A percentile compares a stretch with the other conserved stretches of the same genome.
phyloP scores from a whole-genome alignment of 2,888 invertebrate genomes.

The Trimorus sp. region DNA sequence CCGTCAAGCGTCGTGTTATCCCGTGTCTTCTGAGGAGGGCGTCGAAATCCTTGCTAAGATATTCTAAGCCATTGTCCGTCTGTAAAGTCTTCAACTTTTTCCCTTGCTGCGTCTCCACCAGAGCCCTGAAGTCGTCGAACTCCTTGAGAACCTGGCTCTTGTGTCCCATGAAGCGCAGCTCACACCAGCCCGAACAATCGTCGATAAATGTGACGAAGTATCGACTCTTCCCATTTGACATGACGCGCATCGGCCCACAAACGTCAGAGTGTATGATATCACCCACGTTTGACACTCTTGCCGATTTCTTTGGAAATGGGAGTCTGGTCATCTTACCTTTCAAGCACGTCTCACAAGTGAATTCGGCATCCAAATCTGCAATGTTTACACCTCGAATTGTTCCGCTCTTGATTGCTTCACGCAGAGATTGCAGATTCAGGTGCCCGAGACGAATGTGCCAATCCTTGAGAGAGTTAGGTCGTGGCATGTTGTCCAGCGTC shows the following conservation, averaged over 20 bases:
- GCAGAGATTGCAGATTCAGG: constrained; percentile 22
- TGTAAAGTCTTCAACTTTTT: constrained; percentile 7
- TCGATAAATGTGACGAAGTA: constrained; percentile 71
- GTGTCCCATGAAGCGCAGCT: constrained; percentile 63
- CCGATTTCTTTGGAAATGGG: constrained; percentile 22
- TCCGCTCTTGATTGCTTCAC: constrained; percentile 6
- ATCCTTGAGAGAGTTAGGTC: not conserved
- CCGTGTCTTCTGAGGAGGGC: too few relatives aligned
- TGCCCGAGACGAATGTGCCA: constrained; percentile 38
- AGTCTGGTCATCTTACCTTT: constrained; percentile 17
- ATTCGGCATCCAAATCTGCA: constrained; percentile 7
- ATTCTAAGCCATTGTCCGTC: too few relatives aligned
- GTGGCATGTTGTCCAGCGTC: not conserved
- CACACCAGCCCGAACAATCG: constrained; percentile 68
- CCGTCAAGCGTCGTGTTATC: too few relatives aligned
- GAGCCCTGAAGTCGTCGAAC: not conserved
- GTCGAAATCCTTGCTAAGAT: too few relatives aligned
- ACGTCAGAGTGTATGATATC: constrained; percentile 63
- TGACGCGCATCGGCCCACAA: constrained; percentile 52
- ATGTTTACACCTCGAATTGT: constrained; percentile 10
- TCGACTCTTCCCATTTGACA: constrained; percentile 55
- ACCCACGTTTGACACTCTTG: constrained; percentile 23
- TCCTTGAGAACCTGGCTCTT: constrained; percentile 9
- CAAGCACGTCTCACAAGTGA: constrained; percentile 12
- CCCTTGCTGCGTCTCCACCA: not conserved